phyloP scores from a whole-genome alignment of 2,888 invertebrate genomes.

The Diaprepes abbreviatus region DNA sequence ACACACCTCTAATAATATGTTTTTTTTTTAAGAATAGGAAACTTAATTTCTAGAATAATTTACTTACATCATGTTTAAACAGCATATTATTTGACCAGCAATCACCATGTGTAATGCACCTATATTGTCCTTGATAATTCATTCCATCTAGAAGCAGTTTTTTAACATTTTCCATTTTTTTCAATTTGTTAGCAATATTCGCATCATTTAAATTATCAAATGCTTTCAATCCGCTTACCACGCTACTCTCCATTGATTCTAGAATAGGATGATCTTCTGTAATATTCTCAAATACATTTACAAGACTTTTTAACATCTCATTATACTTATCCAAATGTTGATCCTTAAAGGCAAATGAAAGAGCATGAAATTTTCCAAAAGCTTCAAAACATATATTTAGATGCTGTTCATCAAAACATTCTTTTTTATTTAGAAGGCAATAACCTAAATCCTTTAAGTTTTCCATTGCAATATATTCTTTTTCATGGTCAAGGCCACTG shows the following conservation, averaged over 20 bases:
- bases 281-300: not conserved
- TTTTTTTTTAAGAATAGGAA: too few relatives aligned
- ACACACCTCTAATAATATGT: too few relatives aligned
- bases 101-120: slow-evolving; percentile 34
- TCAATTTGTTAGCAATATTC: not conserved
- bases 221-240: not conserved
- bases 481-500: not conserved
- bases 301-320: not conserved
- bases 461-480: slow-evolving; percentile 9
- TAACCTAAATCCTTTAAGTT: slow-evolving; percentile 6
- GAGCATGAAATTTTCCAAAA: slow-evolving; percentile 14
- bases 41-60: too few relatives aligned
- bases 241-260: not conserved
- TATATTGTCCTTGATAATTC: slow-evolving; percentile 35
- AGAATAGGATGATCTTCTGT: not conserved
- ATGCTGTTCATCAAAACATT: slow-evolving; percentile 8
- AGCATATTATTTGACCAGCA: slow-evolving; percentile 43
- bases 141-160: slow-evolving; percentile 1
- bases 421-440: slow-evolving; percentile 6
- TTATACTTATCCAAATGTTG: not conserved
- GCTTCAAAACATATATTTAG: slow-evolving; percentile 9
- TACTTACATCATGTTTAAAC: slow-evolving; percentile 48
- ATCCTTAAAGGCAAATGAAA: slow-evolving; percentile 14
- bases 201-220: not conserved
- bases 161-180: slow-evolving; percentile 7